Conservation (phyloP, 2,113 vertebrate genomes). For the Diglossa brunneiventris region DNA sequence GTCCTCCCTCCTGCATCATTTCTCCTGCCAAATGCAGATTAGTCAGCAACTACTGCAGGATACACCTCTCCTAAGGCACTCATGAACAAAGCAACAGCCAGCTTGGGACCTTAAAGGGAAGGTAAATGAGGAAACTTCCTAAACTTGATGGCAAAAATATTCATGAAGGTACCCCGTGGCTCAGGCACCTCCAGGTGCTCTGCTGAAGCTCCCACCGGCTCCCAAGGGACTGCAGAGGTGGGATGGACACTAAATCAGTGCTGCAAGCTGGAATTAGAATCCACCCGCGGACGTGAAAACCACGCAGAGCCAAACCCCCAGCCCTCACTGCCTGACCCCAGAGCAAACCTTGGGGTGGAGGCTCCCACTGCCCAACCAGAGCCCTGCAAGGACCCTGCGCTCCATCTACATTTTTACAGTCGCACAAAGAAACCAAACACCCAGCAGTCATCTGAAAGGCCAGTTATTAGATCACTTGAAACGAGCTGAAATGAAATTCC, state of each 20-base stretch:
- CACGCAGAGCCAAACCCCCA: background rate
- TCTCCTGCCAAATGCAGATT: background rate
- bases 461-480: background rate
- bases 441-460: background rate
- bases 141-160: background rate
- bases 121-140: conserved; percentile 16
- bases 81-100: background rate
- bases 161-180: background rate
- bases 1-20: background rate
- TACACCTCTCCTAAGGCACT: background rate
- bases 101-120: background rate
- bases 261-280: background rate
- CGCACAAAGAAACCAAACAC: background rate
- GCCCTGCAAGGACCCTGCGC: background rate
- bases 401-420: background rate
- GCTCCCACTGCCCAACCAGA: background rate
- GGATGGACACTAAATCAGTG: background rate
- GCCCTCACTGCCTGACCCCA: background rate
- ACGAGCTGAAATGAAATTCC: background rate
- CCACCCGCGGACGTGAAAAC: background rate
- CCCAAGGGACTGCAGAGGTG: background rate
- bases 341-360: background rate
- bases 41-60: background rate
- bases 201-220: background rate
- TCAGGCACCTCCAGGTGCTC: background rate